Percentiles rank a stretch among this genome's conserved stretches.
Evolutionary conservation across 2,113 vertebrate species (phyloP).

Genomic region (Gallinago undulata): DNA sequence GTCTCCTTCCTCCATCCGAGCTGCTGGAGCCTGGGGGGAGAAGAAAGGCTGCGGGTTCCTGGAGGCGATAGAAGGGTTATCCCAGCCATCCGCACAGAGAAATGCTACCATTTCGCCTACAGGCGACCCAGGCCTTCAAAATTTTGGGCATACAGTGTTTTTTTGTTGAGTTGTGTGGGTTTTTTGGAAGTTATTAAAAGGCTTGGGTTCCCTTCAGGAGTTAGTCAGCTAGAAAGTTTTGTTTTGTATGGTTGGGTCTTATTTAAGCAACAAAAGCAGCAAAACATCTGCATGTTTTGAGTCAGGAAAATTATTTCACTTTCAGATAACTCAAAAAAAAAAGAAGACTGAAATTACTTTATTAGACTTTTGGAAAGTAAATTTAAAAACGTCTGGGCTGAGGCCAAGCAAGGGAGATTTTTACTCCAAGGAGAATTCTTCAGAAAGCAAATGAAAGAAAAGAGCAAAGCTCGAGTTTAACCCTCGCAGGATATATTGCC

Average conservation of each 20-base stretch:
- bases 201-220: constrained; percentile 31
- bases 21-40: background rate
- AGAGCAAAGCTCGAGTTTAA: background rate
- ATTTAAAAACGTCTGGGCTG: constrained; percentile 31
- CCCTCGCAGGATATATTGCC: background rate
- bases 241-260: background rate
- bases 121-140: background rate
- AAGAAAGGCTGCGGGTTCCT: background rate
- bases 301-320: constrained; percentile 27
- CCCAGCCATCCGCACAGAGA: background rate
- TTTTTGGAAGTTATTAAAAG: constrained; percentile 10
- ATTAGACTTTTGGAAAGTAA: constrained; percentile 22
- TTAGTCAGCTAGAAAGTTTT: constrained; percentile 20
- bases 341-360: constrained; percentile 12
- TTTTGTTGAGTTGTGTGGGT: constrained; percentile 11
- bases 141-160: background rate
- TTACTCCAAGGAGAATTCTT: constrained; percentile 44
- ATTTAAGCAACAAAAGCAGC: background rate
- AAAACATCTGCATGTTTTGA: constrained; percentile 9
- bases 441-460: constrained; percentile 34
- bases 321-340: background rate
- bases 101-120: background rate
- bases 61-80: background rate
- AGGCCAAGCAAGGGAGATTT: constrained; percentile 26
- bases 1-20: background rate